Evolutionary conservation across 2,797 vertebrate genomes (phyloP).

Genomic region (Microctenopoma steveboyesi): DNA sequence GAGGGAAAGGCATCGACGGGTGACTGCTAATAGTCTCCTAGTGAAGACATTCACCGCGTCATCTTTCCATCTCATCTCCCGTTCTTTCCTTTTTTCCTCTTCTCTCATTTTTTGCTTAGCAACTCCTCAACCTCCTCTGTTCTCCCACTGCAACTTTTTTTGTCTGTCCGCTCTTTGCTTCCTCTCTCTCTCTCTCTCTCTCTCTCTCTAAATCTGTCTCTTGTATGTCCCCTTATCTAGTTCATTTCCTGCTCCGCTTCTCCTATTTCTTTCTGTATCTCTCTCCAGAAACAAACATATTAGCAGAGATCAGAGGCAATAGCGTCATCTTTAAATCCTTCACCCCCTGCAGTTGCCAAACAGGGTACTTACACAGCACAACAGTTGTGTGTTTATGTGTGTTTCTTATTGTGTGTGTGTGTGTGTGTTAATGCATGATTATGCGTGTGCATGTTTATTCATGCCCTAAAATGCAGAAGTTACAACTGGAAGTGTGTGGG

Average conservation of each 20-base stretch:
- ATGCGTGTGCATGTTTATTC: slow-evolving; percentile 48
- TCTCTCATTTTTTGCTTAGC: neutral
- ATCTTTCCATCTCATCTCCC: slow-evolving; percentile 50
- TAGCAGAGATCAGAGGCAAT: slow-evolving; percentile 50
- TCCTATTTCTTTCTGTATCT: slow-evolving; percentile 27
- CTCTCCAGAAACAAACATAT: slow-evolving; percentile 54
- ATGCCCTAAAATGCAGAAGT: slow-evolving; percentile 39
- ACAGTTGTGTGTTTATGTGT: slow-evolving; percentile 15
- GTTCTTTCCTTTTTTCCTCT: neutral
- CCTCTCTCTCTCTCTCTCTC: neutral
- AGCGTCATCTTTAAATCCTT: slow-evolving; percentile 43
- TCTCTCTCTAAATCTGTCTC: neutral
- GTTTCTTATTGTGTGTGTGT: slow-evolving; percentile 10
- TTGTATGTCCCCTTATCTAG: slow-evolving; percentile 8
- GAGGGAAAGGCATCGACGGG: slow-evolving; percentile 49
- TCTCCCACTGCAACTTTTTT: neutral
- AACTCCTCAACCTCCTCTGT: neutral
- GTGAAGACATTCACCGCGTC: slow-evolving; percentile 50
- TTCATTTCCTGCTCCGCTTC: slow-evolving; percentile 11
- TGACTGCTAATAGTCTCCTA: slow-evolving; percentile 74
- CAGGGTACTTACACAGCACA: slow-evolving; percentile 4
- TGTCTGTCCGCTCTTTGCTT: neutral
- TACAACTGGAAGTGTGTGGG: slow-evolving; percentile 39
- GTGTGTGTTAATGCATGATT: slow-evolving; percentile 42
- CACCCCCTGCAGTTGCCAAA: slow-evolving; percentile 30